These are phyloP conservation scores for Distichodus sexfasciatus DNA, from an alignment of 2,797 vertebrate species.

Conservation along the genomic window DNA sequence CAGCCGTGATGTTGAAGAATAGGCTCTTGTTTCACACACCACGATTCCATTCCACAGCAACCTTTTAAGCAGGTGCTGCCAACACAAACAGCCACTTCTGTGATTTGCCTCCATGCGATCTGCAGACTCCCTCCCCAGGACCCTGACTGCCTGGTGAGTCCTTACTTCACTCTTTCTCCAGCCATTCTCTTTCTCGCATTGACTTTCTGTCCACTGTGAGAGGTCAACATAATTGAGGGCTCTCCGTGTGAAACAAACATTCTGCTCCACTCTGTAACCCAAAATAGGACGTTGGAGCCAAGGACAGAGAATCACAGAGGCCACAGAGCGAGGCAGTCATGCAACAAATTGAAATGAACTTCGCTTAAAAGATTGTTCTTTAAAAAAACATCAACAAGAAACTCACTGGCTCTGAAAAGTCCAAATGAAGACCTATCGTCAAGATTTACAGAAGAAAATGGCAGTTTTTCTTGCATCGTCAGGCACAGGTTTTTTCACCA, in stretches of 20 bases:
- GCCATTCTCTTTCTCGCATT: slow-evolving; percentile 35
- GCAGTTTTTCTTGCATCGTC: neutral
- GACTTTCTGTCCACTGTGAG: slow-evolving; percentile 53
- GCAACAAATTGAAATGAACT: slow-evolving; percentile 50
- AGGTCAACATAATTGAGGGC: slow-evolving; percentile 48
- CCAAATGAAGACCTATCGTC: slow-evolving; percentile 28
- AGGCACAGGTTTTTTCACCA: neutral
- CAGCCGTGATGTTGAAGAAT: slow-evolving; percentile 13
- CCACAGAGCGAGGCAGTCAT: slow-evolving; percentile 38
- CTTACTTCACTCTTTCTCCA: slow-evolving; percentile 26
- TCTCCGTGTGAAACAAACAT: slow-evolving; percentile 34
- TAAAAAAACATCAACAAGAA: slow-evolving; percentile 23
- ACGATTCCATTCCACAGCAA: slow-evolving; percentile 33
- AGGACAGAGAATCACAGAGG: slow-evolving; percentile 53
- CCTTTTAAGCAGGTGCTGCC: slow-evolving; percentile 33
- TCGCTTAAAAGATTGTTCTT: slow-evolving; percentile 27
- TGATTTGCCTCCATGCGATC: slow-evolving; percentile 10
- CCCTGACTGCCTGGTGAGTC: slow-evolving; percentile 18
- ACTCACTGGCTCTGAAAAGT: slow-evolving; percentile 20
- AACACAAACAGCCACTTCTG: slow-evolving; percentile 22
- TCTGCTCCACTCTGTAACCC: slow-evolving; percentile 62
- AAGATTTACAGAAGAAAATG: slow-evolving; percentile 2
- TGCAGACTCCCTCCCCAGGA: slow-evolving; percentile 3
- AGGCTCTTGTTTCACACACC: neutral
- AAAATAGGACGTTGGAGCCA: slow-evolving; percentile 66